Conservation (phyloP, 1,140 invertebrate genomes). For the Bombus difficillimus region DNA sequence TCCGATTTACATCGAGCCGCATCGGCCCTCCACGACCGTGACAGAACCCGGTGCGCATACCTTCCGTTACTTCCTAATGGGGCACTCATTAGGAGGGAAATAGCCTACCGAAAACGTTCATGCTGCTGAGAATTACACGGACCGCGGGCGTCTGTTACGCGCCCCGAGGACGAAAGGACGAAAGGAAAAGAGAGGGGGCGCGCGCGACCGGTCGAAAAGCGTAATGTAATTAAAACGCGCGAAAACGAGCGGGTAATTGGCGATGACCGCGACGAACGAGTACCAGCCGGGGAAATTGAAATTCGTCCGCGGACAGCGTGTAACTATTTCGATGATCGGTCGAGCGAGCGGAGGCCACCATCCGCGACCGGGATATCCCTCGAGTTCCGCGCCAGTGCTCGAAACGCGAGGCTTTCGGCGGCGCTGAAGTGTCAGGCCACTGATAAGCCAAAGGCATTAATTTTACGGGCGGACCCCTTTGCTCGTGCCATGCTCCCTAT, state of each 20-base stretch:
- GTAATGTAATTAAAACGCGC: slow-evolving; percentile 9
- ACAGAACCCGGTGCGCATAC: slow-evolving; percentile 57
- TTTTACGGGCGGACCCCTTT: slow-evolving; percentile 76
- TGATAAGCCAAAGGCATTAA: slow-evolving; percentile 82
- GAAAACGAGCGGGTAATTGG: slow-evolving; percentile 2
- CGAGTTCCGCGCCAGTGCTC: slow-evolving; percentile 63
- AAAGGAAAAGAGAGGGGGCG: too few species aligned
- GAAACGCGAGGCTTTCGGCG: slow-evolving; percentile 75
- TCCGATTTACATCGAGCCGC: slow-evolving; percentile 69
- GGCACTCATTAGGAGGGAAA: slow-evolving; percentile 72
- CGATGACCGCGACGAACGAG: not conserved
- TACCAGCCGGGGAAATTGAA: not conserved
- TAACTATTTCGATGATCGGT: not conserved
- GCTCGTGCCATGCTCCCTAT: slow-evolving; percentile 67
- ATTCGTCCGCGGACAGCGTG: not conserved
- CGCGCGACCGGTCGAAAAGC: not conserved
- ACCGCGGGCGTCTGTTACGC: not conserved
- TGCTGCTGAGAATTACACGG: slow-evolving; percentile 13
- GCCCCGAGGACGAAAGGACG: not conserved
- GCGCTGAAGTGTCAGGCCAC: slow-evolving; percentile 77
- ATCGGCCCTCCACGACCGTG: slow-evolving; percentile 51
- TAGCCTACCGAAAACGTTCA: slow-evolving; percentile 55
- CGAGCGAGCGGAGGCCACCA: not conserved
- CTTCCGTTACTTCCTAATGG: slow-evolving; percentile 73
- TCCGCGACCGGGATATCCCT: slow-evolving; percentile 17